phyloP scores from a whole-genome alignment of 2,113 vertebrate species.

The Alligator sinensis region DNA sequence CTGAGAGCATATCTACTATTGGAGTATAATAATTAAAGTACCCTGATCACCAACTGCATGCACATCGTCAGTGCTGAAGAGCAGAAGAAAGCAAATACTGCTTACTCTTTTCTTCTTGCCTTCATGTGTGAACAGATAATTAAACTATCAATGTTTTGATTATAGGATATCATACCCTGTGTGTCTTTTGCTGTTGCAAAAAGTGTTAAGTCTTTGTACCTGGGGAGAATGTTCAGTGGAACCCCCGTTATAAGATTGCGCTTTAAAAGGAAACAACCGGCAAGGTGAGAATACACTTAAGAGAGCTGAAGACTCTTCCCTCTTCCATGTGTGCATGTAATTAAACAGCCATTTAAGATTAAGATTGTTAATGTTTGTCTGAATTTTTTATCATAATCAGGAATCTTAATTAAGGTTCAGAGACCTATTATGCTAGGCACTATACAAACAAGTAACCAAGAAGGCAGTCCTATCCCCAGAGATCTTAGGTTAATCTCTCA shows the following conservation, averaged over 20 bases:
- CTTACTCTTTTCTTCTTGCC: neutral
- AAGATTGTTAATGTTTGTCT: neutral
- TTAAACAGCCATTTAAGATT: neutral
- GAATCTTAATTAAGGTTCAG: neutral
- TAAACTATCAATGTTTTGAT: slow-evolving; percentile 18
- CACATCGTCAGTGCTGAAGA: neutral
- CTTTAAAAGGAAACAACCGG: slow-evolving; percentile 90
- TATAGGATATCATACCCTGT: slow-evolving; percentile 87
- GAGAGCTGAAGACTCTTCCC: neutral
- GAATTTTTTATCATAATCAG: neutral
- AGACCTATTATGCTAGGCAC: neutral
- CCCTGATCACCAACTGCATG: neutral
- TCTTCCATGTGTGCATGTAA: neutral
- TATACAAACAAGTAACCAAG: slow-evolving; percentile 11
- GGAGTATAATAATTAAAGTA: neutral
- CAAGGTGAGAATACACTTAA: slow-evolving; percentile 84
- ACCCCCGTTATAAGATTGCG: slow-evolving; percentile 90
- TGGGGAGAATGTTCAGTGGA: slow-evolving; percentile 95
- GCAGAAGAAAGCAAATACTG: neutral
- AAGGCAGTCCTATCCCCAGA: neutral
- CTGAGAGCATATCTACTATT: neutral
- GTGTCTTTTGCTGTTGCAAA: slow-evolving; percentile 84
- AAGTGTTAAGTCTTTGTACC: slow-evolving; percentile 91
- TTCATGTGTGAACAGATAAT: neutral
- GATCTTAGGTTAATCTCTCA: slow-evolving; percentile 5